Percentiles rank a stretch among this genome's conserved stretches.
Evolutionary conservation across 2,797 vertebrate species (phyloP).

Genomic region (Trachurus trachurus): DNA sequence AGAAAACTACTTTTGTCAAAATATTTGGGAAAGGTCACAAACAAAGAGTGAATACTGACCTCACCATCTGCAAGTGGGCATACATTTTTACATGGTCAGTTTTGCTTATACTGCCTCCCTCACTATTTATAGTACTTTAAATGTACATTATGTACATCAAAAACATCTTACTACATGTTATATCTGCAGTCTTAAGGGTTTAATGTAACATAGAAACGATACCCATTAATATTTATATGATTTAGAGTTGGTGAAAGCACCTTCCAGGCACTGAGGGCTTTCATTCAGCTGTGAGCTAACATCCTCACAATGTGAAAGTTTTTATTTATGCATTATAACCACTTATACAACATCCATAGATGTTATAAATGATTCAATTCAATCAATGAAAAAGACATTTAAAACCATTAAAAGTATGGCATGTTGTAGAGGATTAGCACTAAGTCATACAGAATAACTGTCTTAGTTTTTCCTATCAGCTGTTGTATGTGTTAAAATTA

Average conservation of each 20-base stretch:
- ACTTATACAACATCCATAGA: constrained; percentile 9
- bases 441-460: constrained; percentile 3
- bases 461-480: constrained; percentile 5
- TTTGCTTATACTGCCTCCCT: no score
- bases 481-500: constrained; percentile 5
- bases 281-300: constrained; percentile 4
- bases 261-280: neutral
- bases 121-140: neutral
- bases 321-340: constrained; percentile 9
- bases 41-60: no score
- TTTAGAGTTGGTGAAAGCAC: neutral
- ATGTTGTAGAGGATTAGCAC: neutral
- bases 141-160: neutral
- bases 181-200: neutral
- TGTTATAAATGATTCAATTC: constrained; percentile 14
- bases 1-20: no score
- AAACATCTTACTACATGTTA: neutral
- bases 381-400: constrained; percentile 15
- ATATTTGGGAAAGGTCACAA: no score
- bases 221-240: neutral
- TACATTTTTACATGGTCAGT: no score
- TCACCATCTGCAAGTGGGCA: no score
- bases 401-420: neutral
- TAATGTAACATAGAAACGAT: neutral
- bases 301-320: neutral